Evolutionary conservation across 2,113 vertebrate genomes (phyloP).

Genomic region (Ascaphus truei): DNA sequence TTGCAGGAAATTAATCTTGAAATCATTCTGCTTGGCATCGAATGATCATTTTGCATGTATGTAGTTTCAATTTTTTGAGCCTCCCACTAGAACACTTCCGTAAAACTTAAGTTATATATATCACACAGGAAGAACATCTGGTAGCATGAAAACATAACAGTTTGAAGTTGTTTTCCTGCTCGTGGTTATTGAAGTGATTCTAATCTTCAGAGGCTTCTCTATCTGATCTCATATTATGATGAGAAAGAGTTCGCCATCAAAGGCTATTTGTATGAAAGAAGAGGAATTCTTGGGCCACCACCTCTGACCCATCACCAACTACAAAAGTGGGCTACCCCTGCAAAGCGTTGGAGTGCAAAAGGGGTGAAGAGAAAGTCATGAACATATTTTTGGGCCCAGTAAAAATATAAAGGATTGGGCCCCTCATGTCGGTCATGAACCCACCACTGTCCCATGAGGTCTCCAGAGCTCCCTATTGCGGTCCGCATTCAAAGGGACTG

Average conservation of each 20-base stretch:
- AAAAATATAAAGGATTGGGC: no score
- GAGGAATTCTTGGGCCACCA: no score
- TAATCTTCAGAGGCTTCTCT: not conserved
- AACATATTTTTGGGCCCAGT: no score
- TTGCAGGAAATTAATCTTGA: not conserved
- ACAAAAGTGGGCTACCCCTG: no score
- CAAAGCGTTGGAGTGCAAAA: no score
- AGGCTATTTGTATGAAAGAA: no score
- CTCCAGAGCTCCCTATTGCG: no score
- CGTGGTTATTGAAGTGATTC: not conserved
- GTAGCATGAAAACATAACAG: not conserved
- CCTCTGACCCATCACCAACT: no score
- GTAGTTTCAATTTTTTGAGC: not conserved
- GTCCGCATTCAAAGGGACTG: no score
- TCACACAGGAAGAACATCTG: conserved; percentile 10
- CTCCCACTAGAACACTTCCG: not conserved
- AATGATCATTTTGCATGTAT: not conserved
- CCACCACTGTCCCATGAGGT: no score
- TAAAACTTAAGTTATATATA: not conserved
- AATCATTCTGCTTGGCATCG: not conserved
- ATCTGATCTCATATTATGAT: not conserved
- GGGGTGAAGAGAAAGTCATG: no score
- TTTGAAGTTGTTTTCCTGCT: not conserved
- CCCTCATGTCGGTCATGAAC: no score
- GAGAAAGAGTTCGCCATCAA: not conserved